Conservation (phyloP, 2,113 vertebrate genomes). For the Chaetorhynchus papuensis region DNA sequence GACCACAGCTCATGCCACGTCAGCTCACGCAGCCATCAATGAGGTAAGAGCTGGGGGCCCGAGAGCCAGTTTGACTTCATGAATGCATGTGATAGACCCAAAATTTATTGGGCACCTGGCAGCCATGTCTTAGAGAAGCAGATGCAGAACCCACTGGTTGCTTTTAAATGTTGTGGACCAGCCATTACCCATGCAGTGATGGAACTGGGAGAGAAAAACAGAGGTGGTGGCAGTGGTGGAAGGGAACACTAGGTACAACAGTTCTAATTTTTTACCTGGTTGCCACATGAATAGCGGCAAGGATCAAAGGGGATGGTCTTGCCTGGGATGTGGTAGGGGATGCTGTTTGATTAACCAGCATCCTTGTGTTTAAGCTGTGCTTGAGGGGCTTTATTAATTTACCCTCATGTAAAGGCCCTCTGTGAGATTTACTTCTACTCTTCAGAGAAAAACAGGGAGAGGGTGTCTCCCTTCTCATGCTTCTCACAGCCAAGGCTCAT, state of each 20-base stretch:
- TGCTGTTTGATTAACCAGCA: background rate
- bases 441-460: background rate
- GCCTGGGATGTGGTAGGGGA: background rate
- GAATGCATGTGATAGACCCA: too few relatives aligned
- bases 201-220: background rate
- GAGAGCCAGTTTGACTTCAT: background rate
- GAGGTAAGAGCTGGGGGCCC: background rate
- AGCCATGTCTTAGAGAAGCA: background rate
- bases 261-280: background rate
- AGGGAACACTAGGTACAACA: fast-evolving
- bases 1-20: background rate
- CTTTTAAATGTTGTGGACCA: background rate
- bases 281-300: background rate
- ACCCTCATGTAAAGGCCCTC: background rate
- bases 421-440: background rate
- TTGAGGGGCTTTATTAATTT: background rate
- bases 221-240: background rate
- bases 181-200: background rate
- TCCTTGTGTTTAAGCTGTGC: background rate
- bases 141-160: background rate
- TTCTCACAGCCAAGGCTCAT: background rate
- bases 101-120: background rate
- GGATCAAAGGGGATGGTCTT: background rate
- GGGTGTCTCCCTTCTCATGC: background rate
- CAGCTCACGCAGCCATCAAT: background rate